phyloP scores from a whole-genome alignment of 1,140 invertebrate genomes.

The Aphis craccivora region DNA sequence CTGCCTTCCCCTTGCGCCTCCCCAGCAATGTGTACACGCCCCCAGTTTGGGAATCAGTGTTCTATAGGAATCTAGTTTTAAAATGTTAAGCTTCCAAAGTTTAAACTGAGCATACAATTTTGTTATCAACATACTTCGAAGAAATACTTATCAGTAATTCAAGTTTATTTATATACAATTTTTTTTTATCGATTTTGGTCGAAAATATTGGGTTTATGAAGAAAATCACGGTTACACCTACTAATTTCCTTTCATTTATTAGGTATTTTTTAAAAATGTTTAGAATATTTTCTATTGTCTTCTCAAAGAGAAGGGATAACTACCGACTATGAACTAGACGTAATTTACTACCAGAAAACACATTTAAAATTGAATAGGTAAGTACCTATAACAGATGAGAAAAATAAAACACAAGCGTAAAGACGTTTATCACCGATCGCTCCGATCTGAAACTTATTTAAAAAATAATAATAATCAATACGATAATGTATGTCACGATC shows the following conservation, averaged over 20 bases:
- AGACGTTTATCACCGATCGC: not conserved
- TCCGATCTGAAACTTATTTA: not conserved
- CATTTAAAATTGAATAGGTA: not conserved
- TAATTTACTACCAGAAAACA: not conserved
- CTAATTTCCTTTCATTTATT: not conserved
- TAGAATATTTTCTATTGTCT: not conserved
- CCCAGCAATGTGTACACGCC: no score
- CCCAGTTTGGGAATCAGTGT: no score
- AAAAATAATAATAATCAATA: no score
- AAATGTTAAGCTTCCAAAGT: not conserved
- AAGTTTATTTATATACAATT: not conserved
- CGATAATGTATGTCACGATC: not conserved
- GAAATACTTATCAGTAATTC: not conserved
- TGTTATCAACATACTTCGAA: not conserved
- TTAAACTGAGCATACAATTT: not conserved
- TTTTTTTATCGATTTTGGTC: not conserved
- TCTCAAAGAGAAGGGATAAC: not conserved
- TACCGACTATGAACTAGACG: no score
- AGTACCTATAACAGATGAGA: not conserved
- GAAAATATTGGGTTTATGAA: not conserved
- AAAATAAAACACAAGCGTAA: not conserved
- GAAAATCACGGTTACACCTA: not conserved
- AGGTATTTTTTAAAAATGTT: not conserved
- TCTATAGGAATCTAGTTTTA: not conserved
- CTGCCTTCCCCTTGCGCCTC: no score